Evolutionary conservation across 2,888 invertebrate species (phyloP).

Genomic region (Cryptophagus acutangulus): DNA sequence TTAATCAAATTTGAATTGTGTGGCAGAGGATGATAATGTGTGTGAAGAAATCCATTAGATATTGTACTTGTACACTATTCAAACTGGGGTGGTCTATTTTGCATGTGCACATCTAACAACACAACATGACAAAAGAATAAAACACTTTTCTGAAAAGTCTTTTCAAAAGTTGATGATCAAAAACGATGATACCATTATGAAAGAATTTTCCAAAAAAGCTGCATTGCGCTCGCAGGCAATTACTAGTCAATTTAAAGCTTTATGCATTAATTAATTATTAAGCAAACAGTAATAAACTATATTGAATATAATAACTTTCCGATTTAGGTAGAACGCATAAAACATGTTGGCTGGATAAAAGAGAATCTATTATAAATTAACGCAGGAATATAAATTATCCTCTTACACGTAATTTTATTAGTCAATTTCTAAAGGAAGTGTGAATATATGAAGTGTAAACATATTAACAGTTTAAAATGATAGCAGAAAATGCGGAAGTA

Average conservation of each 20-base stretch:
- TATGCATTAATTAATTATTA: no score
- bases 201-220: no score
- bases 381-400: background rate
- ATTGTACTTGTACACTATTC: conserved; percentile 1
- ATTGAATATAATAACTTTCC: no score
- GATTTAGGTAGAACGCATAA: no score
- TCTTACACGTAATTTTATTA: conserved; percentile 1
- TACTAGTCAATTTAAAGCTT: no score
- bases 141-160: background rate
- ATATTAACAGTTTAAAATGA: conserved; percentile 13
- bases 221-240: no score
- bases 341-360: no score
- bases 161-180: no score
- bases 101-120: background rate
- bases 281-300: no score
- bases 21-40: background rate
- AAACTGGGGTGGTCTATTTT: background rate
- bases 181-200: no score
- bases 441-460: conserved; percentile 16
- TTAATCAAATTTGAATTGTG: conserved; percentile 5
- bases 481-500: conserved; percentile 14
- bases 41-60: conserved; percentile 5
- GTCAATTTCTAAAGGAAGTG: conserved; percentile 10
- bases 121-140: background rate
- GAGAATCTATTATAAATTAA: background rate